Conservation (phyloP, 2,113 vertebrate species). For the Mesitornis unicolor region DNA sequence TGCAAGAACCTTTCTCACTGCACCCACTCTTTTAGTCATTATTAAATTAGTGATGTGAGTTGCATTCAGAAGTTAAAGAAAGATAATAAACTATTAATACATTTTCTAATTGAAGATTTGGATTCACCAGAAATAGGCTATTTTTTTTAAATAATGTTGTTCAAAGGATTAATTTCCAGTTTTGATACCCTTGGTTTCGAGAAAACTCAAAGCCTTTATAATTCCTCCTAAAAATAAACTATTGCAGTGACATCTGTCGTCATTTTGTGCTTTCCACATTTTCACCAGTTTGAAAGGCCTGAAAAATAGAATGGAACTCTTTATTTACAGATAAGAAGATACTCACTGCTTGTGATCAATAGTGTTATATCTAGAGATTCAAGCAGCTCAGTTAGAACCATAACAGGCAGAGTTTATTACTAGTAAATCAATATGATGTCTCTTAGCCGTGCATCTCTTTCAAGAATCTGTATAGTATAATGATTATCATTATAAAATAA, state of each 20-base stretch:
- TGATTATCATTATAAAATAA: conserved; percentile 62
- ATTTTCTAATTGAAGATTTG: not conserved
- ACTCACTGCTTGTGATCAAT: conserved; percentile 50
- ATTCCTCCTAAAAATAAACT: not conserved
- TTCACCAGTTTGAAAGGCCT: conserved; percentile 24
- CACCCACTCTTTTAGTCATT: not conserved
- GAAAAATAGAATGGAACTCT: conserved; percentile 15
- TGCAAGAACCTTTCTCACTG: not conserved
- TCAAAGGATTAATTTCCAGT: not conserved
- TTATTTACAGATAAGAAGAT: conserved; percentile 65
- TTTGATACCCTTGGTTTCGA: not conserved
- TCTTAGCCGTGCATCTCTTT: conserved; percentile 42
- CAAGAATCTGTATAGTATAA: conserved; percentile 51
- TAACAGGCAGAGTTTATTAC: conserved; percentile 53
- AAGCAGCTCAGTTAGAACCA: conserved; percentile 36
- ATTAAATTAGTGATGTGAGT: not conserved
- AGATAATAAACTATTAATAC: not conserved
- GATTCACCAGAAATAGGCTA: not conserved
- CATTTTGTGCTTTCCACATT: not conserved
- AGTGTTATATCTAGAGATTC: conserved; percentile 51
- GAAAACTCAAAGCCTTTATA: not conserved
- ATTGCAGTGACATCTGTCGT: not conserved
- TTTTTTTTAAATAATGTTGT: not conserved
- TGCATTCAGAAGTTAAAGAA: not conserved
- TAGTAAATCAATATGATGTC: conserved; percentile 63